Percentiles rank a stretch among this genome's conserved stretches.
These are phyloP conservation scores for Brachypteracias leptosomus DNA, from an alignment of 2,113 vertebrate genomes.

Conservation along the genomic window DNA sequence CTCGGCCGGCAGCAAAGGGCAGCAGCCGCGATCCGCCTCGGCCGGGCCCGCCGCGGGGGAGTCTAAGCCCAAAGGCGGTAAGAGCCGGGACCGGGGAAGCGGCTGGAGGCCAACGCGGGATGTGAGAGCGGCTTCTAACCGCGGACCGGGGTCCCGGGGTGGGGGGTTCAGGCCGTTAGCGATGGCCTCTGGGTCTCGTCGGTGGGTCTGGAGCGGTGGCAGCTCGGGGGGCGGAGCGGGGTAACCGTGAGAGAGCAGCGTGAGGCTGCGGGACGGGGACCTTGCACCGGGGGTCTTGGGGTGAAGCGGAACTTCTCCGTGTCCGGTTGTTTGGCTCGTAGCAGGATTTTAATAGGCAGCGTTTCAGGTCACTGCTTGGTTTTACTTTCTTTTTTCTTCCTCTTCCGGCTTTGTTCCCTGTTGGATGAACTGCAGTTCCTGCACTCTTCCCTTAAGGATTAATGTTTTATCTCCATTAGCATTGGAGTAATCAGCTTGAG, in stretches of 20 bases:
- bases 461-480: background rate
- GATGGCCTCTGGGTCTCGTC: background rate
- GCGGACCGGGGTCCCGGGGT: too few relatives aligned
- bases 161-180: background rate
- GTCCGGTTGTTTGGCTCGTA: background rate
- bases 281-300: background rate
- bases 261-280: accelerated
- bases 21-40: conserved; percentile 84
- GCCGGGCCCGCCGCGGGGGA: conserved; percentile 84
- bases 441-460: background rate
- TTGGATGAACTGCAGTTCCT: background rate
- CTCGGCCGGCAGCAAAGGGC: conserved; percentile 85
- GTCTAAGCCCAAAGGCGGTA: conserved; percentile 95
- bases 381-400: background rate
- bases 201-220: background rate
- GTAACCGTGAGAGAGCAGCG: background rate
- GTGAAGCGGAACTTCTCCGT: accelerated
- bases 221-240: background rate
- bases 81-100: background rate
- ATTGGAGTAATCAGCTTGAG: background rate
- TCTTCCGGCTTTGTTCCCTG: background rate
- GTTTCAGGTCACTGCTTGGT: background rate
- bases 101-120: background rate
- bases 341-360: background rate
- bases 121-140: background rate